phyloP scores from a whole-genome alignment of 1,140 invertebrate species.

The Theocolax elegans region DNA sequence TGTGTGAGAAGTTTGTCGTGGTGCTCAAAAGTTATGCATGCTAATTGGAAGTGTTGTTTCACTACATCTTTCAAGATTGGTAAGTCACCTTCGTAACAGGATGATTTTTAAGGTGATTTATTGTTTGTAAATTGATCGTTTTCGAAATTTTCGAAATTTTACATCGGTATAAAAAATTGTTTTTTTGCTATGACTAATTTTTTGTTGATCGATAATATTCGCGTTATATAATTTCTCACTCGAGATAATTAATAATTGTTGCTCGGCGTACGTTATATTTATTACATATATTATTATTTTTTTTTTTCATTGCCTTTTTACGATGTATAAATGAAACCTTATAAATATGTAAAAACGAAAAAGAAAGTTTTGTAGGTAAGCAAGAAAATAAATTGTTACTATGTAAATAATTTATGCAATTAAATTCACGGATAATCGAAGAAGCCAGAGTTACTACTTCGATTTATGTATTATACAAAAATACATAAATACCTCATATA shows the following conservation, averaged over 20 bases:
- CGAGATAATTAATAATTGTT: constrained; percentile 5
- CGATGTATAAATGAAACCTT: constrained; percentile 15
- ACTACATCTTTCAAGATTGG: constrained; percentile 48
- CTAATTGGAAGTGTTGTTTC: constrained; percentile 25
- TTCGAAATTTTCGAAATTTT: constrained; percentile 15
- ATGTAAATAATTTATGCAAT: constrained; percentile 30
- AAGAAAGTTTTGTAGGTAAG: constrained; percentile 11
- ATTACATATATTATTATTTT: too few species aligned
- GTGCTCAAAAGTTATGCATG: constrained; percentile 9
- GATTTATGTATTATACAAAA: constrained; percentile 29
- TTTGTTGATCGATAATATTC: constrained; percentile 28
- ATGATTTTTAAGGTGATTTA: constrained; percentile 41
- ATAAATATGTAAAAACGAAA: constrained; percentile 39
- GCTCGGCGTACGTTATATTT: constrained; percentile 5
- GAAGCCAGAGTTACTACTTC: constrained; percentile 22
- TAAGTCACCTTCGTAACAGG: constrained; percentile 59
- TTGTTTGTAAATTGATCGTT: constrained; percentile 10
- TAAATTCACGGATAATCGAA: background rate
- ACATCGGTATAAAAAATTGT: constrained; percentile 20
- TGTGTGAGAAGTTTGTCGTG: constrained; percentile 27
- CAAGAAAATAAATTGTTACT: constrained; percentile 22
- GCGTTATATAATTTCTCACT: constrained; percentile 26
- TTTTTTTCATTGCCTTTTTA: constrained; percentile 22
- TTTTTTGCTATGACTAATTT: constrained; percentile 32
- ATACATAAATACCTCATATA: constrained; percentile 38